Conservation (phyloP, 2,797 vertebrate species). For the Lepilemur ruficaudatus region DNA sequence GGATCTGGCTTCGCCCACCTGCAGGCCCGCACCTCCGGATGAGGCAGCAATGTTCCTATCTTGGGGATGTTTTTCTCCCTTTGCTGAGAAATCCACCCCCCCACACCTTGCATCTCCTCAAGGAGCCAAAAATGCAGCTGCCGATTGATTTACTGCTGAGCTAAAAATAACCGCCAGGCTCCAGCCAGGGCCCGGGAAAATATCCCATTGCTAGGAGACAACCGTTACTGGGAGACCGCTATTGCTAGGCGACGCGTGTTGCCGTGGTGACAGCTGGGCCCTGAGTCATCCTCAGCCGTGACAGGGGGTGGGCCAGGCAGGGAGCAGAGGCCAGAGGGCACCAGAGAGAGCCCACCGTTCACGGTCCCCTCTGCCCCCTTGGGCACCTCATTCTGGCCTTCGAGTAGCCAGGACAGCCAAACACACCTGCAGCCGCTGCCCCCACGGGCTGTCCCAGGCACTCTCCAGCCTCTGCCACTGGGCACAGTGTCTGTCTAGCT, state of each 20-base stretch:
- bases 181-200: slow-evolving; percentile 83
- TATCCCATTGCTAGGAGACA: slow-evolving; percentile 89
- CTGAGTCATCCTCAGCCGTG: slow-evolving; percentile 92
- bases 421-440: background rate
- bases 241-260: slow-evolving; percentile 91
- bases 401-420: background rate
- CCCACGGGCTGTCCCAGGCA: background rate
- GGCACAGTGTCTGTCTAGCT: background rate
- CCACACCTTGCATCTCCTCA: slow-evolving; percentile 57
- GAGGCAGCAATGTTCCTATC: background rate
- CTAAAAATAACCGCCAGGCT: slow-evolving; percentile 87
- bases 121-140: slow-evolving; percentile 78
- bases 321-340: background rate
- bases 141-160: slow-evolving; percentile 80
- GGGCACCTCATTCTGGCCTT: background rate
- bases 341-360: background rate
- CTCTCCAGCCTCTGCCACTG: background rate
- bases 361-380: too few species aligned
- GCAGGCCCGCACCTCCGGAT: background rate
- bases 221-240: slow-evolving; percentile 92
- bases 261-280: slow-evolving; percentile 89
- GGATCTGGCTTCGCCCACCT: background rate
- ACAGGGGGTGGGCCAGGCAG: slow-evolving; percentile 43
- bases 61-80: background rate
- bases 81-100: slow-evolving; percentile 1